Evolutionary conservation across 2,888 invertebrate species (phyloP).

Genomic region (Zaprionus obscuricornis): DNA sequence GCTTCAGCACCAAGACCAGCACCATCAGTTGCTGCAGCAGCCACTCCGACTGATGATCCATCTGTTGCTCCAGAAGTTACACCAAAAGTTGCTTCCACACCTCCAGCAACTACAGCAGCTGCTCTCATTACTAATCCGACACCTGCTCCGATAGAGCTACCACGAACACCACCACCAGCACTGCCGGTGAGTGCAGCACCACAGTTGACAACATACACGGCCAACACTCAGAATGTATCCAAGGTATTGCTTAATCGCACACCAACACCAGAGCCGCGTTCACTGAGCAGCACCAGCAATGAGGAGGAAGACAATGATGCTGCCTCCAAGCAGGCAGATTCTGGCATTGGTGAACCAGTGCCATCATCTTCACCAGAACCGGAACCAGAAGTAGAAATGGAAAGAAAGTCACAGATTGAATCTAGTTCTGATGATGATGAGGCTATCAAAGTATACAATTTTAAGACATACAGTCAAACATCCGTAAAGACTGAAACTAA

Average conservation of each 20-base stretch:
- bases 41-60: too few species aligned
- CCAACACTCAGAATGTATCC: constrained; percentile 70
- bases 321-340: constrained; percentile 80
- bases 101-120: too few species aligned
- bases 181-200: constrained; percentile 24
- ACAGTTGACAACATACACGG: constrained; percentile 17
- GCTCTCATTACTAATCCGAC: too few species aligned
- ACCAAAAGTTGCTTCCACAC: too few species aligned
- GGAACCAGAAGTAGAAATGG: neutral
- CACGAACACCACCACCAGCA: constrained; percentile 25
- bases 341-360: constrained; percentile 79
- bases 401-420: constrained; percentile 66
- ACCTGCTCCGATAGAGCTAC: too few species aligned
- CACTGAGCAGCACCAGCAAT: constrained; percentile 54
- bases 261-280: constrained; percentile 79
- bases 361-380: constrained; percentile 33
- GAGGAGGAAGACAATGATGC: constrained; percentile 66
- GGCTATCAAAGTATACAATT: constrained; percentile 82
- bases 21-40: too few species aligned
- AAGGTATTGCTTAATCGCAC: constrained; percentile 81
- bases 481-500: constrained; percentile 54
- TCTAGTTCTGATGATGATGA: constrained; percentile 83
- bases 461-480: constrained; percentile 82
- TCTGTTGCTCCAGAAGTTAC: too few species aligned
- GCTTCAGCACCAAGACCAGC: too few species aligned